phyloP scores from a whole-genome alignment of 2,888 invertebrate genomes.

The Dendrolimus pini region DNA sequence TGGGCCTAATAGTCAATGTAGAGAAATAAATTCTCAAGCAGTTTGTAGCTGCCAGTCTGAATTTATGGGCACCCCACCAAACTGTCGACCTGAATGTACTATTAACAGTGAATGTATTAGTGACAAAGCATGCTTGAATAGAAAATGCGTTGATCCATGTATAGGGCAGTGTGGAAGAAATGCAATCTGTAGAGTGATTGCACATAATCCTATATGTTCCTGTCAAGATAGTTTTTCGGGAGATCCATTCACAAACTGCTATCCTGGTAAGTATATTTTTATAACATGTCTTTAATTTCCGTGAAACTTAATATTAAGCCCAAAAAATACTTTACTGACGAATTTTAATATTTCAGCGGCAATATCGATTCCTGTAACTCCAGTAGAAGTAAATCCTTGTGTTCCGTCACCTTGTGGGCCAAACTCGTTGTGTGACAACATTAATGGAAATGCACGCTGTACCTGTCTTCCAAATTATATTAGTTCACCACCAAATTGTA shows the following conservation, averaged over 20 bases:
- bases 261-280: conserved; percentile 56
- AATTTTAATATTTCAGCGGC: conserved; percentile 27
- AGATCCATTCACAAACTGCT: conserved; percentile 82
- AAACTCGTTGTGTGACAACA: conserved; percentile 83
- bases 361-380: conserved; percentile 33
- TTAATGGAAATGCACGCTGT: conserved; percentile 81
- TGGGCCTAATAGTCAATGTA: conserved; percentile 86
- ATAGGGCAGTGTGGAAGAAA: conserved; percentile 86
- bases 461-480: conserved; percentile 82
- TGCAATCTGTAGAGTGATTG: conserved; percentile 86
- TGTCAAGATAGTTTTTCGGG: conserved; percentile 84
- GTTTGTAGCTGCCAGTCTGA: conserved; percentile 83
- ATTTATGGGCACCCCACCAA: conserved; percentile 86
- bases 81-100: conserved; percentile 88
- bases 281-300: not conserved
- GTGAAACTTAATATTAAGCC: conserved; percentile 39
- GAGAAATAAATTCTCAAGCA: conserved; percentile 80
- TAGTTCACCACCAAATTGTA: conserved; percentile 86
- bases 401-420: conserved; percentile 87
- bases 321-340: not conserved
- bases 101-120: conserved; percentile 87
- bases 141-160: conserved; percentile 88
- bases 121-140: conserved; percentile 85
- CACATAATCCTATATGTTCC: conserved; percentile 89
- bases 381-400: conserved; percentile 76